phyloP scores from a whole-genome alignment of 1,140 invertebrate genomes.

The Arctopsyche grandis region DNA sequence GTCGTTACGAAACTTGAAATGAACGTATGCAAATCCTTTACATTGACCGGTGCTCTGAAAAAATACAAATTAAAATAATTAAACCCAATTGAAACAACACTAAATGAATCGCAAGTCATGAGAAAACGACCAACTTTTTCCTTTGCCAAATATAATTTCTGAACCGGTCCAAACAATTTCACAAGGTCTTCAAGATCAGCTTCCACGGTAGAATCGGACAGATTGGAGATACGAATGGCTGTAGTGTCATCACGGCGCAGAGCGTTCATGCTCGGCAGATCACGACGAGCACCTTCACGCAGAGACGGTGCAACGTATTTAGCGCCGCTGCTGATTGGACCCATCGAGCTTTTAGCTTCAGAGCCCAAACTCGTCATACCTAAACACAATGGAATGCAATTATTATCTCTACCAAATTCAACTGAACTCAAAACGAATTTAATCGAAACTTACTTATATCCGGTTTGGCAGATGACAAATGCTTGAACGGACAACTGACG shows the following conservation, averaged over 20 bases:
- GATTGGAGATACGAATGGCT: conserved; percentile 96
- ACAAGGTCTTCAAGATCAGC: conserved; percentile 96
- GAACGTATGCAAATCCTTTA: conserved; percentile 96
- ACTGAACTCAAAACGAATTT: conserved; percentile 35
- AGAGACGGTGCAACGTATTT: conserved; percentile 90
- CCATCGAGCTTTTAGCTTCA: background rate
- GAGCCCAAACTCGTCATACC: conserved; percentile 19
- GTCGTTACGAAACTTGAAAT: conserved; percentile 89
- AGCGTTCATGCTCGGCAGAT: conserved; percentile 72
- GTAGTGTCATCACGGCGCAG: conserved; percentile 79
- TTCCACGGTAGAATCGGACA: conserved; percentile 96
- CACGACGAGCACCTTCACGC: conserved; percentile 83
- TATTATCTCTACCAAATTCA: too few relatives aligned
- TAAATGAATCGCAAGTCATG: background rate
- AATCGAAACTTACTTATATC: conserved; percentile 46
- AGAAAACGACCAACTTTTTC: conserved; percentile 59
- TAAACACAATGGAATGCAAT: conserved; percentile 14
- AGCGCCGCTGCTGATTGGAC: conserved; percentile 57
- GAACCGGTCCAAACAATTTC: conserved; percentile 86
- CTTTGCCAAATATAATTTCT: conserved; percentile 65
- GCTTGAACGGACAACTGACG: conserved; percentile 96
- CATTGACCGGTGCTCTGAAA: conserved; percentile 78
- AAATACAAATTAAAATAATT: background rate
- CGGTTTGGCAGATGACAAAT: conserved; percentile 70
- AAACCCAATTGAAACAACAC: background rate